Conservation (phyloP, 2,797 vertebrate genomes). For the Hemibagrus guttatus region DNA sequence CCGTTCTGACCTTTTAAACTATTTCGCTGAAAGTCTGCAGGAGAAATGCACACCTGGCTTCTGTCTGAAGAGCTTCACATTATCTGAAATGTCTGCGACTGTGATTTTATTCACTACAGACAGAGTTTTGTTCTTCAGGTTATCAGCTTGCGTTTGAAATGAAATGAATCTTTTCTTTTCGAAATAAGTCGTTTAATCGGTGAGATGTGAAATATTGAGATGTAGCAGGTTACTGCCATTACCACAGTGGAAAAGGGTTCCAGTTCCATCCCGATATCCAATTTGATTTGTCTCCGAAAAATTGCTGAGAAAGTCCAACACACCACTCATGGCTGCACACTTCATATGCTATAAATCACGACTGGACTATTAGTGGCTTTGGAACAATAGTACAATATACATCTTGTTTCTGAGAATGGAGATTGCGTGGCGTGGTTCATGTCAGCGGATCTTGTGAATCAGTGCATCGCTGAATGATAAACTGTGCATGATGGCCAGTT, state of each 20-base stretch:
- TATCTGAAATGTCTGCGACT: neutral
- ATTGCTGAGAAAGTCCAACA: conserved; percentile 34
- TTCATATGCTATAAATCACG: conserved; percentile 44
- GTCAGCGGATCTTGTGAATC: conserved; percentile 31
- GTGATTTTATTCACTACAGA: neutral
- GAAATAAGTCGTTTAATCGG: neutral
- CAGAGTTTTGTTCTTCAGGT: neutral
- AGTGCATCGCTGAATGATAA: conserved; percentile 27
- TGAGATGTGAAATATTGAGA: conserved; percentile 33
- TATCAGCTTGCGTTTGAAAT: conserved; percentile 42
- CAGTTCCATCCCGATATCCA: conserved; percentile 12
- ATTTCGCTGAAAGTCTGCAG: neutral
- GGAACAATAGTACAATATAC: conserved; percentile 19
- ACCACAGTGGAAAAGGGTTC: neutral
- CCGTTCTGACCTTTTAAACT: neutral
- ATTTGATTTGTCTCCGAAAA: conserved; percentile 15
- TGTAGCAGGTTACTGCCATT: conserved; percentile 23
- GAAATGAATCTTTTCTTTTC: conserved; percentile 10
- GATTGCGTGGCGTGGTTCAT: conserved; percentile 44
- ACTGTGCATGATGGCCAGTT: conserved; percentile 22
- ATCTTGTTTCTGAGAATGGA: neutral
- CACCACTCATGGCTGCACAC: conserved; percentile 20
- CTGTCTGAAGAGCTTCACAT: neutral
- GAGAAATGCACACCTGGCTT: neutral
- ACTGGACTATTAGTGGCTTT: neutral